phyloP scores from a whole-genome alignment of 2,888 invertebrate genomes.

The Cremastobaeus sp. region DNA sequence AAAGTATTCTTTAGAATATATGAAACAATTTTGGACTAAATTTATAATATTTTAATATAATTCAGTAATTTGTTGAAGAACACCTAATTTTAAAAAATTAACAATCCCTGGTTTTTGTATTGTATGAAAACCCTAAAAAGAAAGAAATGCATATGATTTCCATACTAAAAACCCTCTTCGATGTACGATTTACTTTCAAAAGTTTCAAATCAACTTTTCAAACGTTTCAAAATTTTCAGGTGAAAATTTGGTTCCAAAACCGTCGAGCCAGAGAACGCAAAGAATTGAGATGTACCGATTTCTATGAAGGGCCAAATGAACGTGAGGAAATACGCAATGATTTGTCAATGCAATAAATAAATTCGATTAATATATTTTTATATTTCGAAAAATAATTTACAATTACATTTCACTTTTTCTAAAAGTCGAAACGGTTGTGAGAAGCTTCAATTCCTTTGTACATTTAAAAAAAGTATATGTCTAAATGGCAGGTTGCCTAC shows the following conservation, averaged over 20 bases:
- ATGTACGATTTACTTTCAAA: too few species aligned
- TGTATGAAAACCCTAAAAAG: too few species aligned
- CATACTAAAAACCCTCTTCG: too few species aligned
- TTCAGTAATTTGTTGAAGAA: too few species aligned
- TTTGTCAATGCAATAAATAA: not conserved
- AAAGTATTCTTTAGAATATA: too few species aligned
- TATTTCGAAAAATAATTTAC: constrained; percentile 47
- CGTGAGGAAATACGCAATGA: constrained; percentile 25
- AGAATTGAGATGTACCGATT: constrained; percentile 76
- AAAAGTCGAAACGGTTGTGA: constrained; percentile 37
- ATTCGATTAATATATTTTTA: constrained; percentile 15
- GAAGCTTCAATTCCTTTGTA: constrained; percentile 36
- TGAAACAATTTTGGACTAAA: too few species aligned
- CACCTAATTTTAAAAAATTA: too few species aligned
- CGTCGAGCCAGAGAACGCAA: constrained; percentile 86
- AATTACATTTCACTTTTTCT: constrained; percentile 32
- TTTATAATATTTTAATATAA: too few species aligned
- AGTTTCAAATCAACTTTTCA: too few species aligned
- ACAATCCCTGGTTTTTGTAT: too few species aligned
- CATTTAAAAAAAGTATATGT: constrained; percentile 26
- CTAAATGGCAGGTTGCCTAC: constrained; percentile 10
- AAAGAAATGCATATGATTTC: too few species aligned
- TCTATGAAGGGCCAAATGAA: constrained; percentile 5
- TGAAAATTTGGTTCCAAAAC: constrained; percentile 90
- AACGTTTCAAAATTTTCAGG: too few species aligned